These are phyloP conservation scores for Leucania comma DNA, from an alignment of 2,888 invertebrate genomes.

Conservation along the genomic window DNA sequence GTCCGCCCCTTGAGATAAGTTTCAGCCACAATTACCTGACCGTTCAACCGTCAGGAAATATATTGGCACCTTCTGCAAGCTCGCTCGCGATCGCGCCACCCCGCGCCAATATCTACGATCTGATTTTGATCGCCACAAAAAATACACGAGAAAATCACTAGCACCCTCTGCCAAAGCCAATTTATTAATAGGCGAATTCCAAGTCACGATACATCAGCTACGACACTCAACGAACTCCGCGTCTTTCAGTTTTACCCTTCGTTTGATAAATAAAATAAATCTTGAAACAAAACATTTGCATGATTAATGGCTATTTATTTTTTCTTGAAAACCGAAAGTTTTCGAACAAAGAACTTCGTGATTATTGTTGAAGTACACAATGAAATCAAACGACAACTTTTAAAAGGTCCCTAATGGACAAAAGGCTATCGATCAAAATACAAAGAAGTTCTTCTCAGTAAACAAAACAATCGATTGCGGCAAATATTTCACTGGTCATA, in stretches of 20 bases:
- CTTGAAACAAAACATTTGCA: conserved; percentile 76
- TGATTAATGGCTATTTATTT: conserved; percentile 84
- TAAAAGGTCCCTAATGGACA: conserved; percentile 89
- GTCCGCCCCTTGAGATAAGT: conserved; percentile 88
- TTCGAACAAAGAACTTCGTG: conserved; percentile 79
- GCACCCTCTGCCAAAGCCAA: conserved; percentile 65
- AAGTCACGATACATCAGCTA: conserved; percentile 66
- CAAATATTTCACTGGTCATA: conserved; percentile 77
- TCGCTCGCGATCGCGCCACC: conserved; percentile 68
- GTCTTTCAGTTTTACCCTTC: conserved; percentile 68
- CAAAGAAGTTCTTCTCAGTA: conserved; percentile 87
- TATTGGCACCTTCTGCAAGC: conserved; percentile 88
- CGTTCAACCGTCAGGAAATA: conserved; percentile 89
- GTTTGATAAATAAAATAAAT: conserved; percentile 74
- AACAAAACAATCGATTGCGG: conserved; percentile 84
- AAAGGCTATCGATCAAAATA: conserved; percentile 89
- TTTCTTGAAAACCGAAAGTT: conserved; percentile 77
- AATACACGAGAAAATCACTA: conserved; percentile 64
- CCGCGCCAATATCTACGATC: conserved; percentile 81
- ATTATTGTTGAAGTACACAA: conserved; percentile 85
- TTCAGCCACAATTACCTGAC: conserved; percentile 90
- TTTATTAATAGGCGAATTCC: conserved; percentile 70
- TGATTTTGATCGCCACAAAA: conserved; percentile 74
- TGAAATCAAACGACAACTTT: conserved; percentile 88
- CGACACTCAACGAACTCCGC: conserved; percentile 46